Evolutionary conservation across 1,140 invertebrate species (phyloP).

Genomic region (Dryas iulia): DNA sequence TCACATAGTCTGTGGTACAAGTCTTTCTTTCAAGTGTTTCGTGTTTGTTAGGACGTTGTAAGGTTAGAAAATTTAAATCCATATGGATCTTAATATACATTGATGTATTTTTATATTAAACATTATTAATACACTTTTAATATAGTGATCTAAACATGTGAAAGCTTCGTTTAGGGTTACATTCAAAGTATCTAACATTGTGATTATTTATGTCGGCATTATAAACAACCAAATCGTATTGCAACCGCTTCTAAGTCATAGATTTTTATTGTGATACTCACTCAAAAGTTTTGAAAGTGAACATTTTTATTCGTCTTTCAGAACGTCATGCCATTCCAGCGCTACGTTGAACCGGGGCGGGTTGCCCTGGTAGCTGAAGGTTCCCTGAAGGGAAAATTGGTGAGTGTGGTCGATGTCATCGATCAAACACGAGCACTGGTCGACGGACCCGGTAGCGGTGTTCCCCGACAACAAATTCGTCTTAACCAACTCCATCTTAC

Average conservation of each 20-base stretch:
- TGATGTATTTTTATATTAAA: constrained; percentile 1
- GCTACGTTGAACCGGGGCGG: constrained; percentile 97
- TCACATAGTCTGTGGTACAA: constrained; percentile 12
- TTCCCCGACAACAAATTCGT: constrained; percentile 91
- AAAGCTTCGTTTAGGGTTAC: neutral
- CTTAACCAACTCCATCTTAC: constrained; percentile 96
- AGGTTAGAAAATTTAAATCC: constrained; percentile 70
- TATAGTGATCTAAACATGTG: constrained; percentile 1
- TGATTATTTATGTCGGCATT: constrained; percentile 13
- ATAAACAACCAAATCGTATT: neutral
- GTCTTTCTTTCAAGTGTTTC: constrained; percentile 58
- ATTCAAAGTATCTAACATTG: neutral
- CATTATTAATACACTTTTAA: neutral
- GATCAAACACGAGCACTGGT: constrained; percentile 97
- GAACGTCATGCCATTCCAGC: constrained; percentile 89
- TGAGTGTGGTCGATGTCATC: constrained; percentile 97
- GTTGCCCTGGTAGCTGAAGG: constrained; percentile 96
- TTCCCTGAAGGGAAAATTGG: constrained; percentile 93
- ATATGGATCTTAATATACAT: constrained; percentile 42
- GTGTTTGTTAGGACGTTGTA: constrained; percentile 63
- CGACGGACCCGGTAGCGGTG: constrained; percentile 94
- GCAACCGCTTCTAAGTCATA: neutral
- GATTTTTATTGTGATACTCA: constrained; percentile 1
- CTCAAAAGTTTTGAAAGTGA: constrained; percentile 10
- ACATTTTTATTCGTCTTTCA: constrained; percentile 44